Percentiles rank a stretch among this genome's conserved stretches.
Conservation (phyloP, 1,140 invertebrate species). For the Pinna nobilis region DNA sequence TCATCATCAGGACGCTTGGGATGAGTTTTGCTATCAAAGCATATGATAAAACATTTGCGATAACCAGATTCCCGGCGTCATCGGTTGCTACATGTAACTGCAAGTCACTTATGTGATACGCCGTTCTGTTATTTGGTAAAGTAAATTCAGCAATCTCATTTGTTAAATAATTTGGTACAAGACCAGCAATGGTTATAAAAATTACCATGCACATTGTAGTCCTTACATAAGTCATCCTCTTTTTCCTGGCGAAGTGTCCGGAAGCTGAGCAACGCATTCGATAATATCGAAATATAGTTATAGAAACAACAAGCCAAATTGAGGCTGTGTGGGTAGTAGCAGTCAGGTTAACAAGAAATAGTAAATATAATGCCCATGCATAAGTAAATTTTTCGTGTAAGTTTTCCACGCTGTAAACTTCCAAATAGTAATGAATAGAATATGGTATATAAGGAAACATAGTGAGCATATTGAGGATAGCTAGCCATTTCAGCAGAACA, state of each 20-base stretch:
- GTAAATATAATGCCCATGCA: slow-evolving; percentile 65
- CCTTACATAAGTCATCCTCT: slow-evolving; percentile 78
- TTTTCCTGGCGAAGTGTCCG: slow-evolving; percentile 86
- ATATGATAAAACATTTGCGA: slow-evolving; percentile 67
- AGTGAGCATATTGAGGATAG: slow-evolving; percentile 89
- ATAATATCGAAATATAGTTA: slow-evolving; percentile 85
- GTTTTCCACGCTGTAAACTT: slow-evolving; percentile 43
- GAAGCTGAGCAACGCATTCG: slow-evolving; percentile 82
- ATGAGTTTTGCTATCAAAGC: slow-evolving; percentile 73
- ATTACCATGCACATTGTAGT: slow-evolving; percentile 84
- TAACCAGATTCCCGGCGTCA: slow-evolving; percentile 49
- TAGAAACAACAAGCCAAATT: slow-evolving; percentile 92
- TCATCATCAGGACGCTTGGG: slow-evolving; percentile 75
- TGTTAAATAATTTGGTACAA: slow-evolving; percentile 85
- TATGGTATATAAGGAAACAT: slow-evolving; percentile 93
- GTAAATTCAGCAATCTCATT: slow-evolving; percentile 53
- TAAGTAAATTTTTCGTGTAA: slow-evolving; percentile 59
- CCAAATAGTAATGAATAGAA: slow-evolving; percentile 80
- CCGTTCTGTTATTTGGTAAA: slow-evolving; percentile 41
- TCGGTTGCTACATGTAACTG: slow-evolving; percentile 63
- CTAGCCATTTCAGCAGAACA: slow-evolving; percentile 87
- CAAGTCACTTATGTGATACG: slow-evolving; percentile 73
- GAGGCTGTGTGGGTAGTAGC: slow-evolving; percentile 93
- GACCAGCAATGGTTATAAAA: slow-evolving; percentile 83
- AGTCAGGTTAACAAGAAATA: slow-evolving; percentile 79